Evolutionary conservation across 1,140 invertebrate genomes (phyloP).

Genomic region (Drosophila sturtevanti): DNA sequence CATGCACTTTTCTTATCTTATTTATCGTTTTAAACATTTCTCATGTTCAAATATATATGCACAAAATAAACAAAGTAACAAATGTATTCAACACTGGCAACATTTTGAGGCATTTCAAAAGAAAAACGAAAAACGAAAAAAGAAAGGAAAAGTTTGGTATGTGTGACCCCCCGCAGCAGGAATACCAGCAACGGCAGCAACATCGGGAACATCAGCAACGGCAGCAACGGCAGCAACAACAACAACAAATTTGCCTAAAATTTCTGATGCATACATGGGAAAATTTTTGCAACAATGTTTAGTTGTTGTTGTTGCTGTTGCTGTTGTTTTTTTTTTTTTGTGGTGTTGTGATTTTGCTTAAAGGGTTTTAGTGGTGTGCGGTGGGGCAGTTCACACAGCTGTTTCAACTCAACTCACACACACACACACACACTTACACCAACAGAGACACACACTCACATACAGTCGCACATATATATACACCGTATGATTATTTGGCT

Average conservation of each 20-base stretch:
- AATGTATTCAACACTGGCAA: constrained; percentile 1
- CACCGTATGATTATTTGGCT: neutral
- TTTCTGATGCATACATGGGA: constrained; percentile 8
- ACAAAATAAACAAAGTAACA: neutral
- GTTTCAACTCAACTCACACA: neutral
- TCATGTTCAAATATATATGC: neutral
- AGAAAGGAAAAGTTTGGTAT: neutral
- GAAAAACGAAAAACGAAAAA: too few species aligned
- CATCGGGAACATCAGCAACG: too few species aligned
- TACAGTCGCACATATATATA: neutral
- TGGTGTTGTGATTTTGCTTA: neutral
- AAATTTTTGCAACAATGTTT: constrained; percentile 15
- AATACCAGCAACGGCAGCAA: neutral
- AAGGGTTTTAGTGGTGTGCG: neutral
- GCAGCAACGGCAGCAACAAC: too few species aligned
- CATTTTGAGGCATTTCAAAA: neutral
- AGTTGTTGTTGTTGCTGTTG: neutral
- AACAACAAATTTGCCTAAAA: neutral
- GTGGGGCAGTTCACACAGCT: neutral
- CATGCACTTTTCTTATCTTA: neutral
- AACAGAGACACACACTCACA: neutral
- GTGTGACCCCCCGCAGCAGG: neutral
- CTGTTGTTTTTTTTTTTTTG: neutral
- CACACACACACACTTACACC: neutral
- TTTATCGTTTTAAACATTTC: neutral